These are phyloP conservation scores for Corythaixoides concolor DNA, from an alignment of 2,113 vertebrate genomes.

Conservation along the genomic window DNA sequence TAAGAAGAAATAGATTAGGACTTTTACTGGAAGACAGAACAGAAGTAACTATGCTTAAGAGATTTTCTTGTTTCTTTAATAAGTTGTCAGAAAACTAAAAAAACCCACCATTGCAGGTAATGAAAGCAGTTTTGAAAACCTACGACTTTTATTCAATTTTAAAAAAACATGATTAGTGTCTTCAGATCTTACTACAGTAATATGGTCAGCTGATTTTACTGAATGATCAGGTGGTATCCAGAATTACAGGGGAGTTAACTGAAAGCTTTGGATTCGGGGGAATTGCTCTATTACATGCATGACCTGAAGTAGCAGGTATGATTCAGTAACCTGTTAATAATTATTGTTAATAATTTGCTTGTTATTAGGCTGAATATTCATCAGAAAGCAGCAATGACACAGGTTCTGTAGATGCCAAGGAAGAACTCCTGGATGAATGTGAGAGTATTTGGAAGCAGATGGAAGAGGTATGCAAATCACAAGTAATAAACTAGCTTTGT, in stretches of 20 bases:
- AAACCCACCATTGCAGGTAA: not conserved
- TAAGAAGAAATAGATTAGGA: not conserved
- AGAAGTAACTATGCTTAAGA: not conserved
- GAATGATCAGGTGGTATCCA: not conserved
- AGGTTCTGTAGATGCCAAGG: not conserved
- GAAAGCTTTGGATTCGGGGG: not conserved
- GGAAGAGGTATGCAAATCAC: conserved; percentile 67
- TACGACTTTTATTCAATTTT: not conserved
- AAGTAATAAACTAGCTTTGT: not conserved
- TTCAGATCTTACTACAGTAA: not conserved
- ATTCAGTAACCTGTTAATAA: not conserved
- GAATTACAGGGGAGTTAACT: not conserved
- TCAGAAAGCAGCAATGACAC: not conserved
- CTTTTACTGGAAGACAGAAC: not conserved
- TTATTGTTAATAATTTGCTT: not conserved
- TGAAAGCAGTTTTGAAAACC: not conserved
- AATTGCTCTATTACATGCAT: not conserved
- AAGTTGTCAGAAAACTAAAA: not conserved
- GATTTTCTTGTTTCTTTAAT: not conserved
- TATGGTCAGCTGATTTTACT: not conserved
- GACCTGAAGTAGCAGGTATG: not conserved
- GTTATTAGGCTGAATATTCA: not conserved
- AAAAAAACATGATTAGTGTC: not conserved
- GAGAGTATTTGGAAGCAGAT: conserved; percentile 70
- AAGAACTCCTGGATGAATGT: conserved; percentile 67